Evolutionary conservation across 2,888 invertebrate genomes (phyloP), one percentile per base, ranked within the genome.

Genomic region (Polyploca ridens): DNA sequence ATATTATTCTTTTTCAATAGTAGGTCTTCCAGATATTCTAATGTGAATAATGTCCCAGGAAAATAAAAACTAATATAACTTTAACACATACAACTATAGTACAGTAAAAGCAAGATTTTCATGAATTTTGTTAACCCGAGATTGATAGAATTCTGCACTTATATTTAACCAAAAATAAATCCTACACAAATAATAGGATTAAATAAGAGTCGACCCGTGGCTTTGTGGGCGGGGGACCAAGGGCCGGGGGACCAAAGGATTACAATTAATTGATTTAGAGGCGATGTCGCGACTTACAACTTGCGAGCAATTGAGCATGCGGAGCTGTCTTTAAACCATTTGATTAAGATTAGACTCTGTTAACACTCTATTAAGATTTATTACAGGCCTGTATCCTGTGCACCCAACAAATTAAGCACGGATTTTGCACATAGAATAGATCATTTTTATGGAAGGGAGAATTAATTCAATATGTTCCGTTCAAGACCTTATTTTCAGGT

Each of bases 291-390:
- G 19, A 41, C 41, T 19, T 41, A 13, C 13, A 13, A 13, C 41
- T 13, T 3, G 3, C 41, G 41, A 41, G 41, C 41, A 41, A n/a
- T 35, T 13, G 35, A 57, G 16, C 33, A 19, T 19, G 27, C 46
- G 27, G 7, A 33, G 46, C 35, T 63, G 49, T 19, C 59, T 1
- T 33, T 14, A 10, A 35, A 62, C 33, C 49, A 6, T 77, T 77
- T 76, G 73, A 76, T 73, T 65, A 54, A 69, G 64, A 73, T 76
- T 69, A 70, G 74, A 76, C 74, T 73, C 70, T 19, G 19, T 54
- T 54, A 19, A 16, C 16, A 54, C 54, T 54, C 2, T 10, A 49
- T 16, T 54, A 54, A 54, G 19, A 54, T 54, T 54, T 54, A 54
- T 54, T 54, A 19, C 41, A 13, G 13, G 7, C n/a, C n/a, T n/a